Evolutionary conservation across 1,140 invertebrate species (phyloP).

Genomic region (Meloidogyne chitwoodi): DNA sequence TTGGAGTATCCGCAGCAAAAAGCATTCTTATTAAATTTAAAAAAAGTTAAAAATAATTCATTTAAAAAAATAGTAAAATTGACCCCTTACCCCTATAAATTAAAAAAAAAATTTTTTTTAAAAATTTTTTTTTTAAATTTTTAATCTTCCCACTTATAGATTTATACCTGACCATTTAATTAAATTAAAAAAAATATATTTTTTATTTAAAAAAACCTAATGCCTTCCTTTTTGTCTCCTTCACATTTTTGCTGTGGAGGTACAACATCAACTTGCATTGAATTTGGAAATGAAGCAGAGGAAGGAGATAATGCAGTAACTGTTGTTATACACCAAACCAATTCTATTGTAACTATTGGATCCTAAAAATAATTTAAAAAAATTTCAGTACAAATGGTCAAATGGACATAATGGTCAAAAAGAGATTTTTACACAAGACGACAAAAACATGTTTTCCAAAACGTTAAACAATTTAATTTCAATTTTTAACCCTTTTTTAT

Average conservation of each 20-base stretch:
- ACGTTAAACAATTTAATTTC: too few species aligned
- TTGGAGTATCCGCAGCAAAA: conserved; percentile 29
- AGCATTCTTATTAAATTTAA: conserved; percentile 11
- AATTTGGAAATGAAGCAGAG: conserved; percentile 25
- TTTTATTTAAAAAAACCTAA: conserved; percentile 16
- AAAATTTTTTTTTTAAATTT: conserved; percentile 18
- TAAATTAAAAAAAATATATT: too few species aligned
- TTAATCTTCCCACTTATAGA: too few species aligned
- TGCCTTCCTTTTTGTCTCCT: conserved; percentile 10
- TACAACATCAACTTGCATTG: conserved; percentile 30
- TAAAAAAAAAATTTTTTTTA: too few species aligned
- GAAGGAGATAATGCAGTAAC: conserved; percentile 19
- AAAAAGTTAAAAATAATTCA: background rate
- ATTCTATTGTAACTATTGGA: conserved; percentile 18
- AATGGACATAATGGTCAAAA: too few species aligned
- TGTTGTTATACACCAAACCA: conserved; percentile 18
- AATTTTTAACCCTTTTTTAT: too few species aligned
- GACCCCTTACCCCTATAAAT: too few species aligned
- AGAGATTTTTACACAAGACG: too few species aligned
- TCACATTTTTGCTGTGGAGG: background rate
- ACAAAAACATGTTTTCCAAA: too few species aligned
- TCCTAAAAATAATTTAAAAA: background rate
- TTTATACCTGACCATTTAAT: too few species aligned
- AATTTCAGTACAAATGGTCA: background rate
- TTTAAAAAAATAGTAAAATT: conserved; percentile 2